A percentile compares a stretch with the other conserved stretches of the same genome.
Conservation (phyloP, 2,113 vertebrate genomes). For the Monarcha castaneiventris region DNA sequence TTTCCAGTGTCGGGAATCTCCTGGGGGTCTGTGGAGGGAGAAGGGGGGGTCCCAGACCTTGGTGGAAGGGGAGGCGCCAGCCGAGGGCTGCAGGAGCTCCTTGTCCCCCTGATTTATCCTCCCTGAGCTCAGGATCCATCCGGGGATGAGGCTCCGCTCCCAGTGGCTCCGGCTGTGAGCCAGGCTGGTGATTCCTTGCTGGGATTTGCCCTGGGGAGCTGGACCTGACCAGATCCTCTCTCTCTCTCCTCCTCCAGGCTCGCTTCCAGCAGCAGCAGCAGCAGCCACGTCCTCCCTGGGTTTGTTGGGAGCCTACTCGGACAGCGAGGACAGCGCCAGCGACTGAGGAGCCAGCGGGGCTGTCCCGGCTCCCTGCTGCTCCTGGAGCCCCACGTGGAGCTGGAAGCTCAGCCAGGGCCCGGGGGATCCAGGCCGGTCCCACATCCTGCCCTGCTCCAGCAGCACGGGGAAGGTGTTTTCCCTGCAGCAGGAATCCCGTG, state of each 20-base stretch:
- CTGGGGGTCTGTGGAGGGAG: background rate
- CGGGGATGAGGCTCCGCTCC: fast-evolving
- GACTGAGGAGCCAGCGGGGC: background rate
- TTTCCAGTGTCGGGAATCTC: background rate
- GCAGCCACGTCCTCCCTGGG: conserved; percentile 60
- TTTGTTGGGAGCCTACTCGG: conserved; percentile 70
- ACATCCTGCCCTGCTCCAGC: background rate
- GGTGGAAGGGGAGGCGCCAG: background rate
- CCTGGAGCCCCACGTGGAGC: background rate
- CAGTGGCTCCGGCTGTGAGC: background rate
- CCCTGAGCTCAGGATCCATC: background rate
- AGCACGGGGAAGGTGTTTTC: background rate
- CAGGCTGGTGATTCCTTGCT: fast-evolving
- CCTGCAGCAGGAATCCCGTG: background rate
- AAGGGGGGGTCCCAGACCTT: background rate
- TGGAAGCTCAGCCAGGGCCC: background rate
- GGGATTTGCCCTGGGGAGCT: background rate
- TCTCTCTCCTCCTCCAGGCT: background rate
- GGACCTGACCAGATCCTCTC: background rate
- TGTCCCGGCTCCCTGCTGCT: background rate
- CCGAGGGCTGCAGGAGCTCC: background rate
- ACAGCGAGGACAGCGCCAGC: conserved; percentile 67
- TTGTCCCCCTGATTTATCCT: fast-evolving
- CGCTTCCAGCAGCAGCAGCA: background rate
- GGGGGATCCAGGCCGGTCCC: background rate